Conservation (phyloP, 2,888 invertebrate species). For the Romanomermis culicivorax region DNA sequence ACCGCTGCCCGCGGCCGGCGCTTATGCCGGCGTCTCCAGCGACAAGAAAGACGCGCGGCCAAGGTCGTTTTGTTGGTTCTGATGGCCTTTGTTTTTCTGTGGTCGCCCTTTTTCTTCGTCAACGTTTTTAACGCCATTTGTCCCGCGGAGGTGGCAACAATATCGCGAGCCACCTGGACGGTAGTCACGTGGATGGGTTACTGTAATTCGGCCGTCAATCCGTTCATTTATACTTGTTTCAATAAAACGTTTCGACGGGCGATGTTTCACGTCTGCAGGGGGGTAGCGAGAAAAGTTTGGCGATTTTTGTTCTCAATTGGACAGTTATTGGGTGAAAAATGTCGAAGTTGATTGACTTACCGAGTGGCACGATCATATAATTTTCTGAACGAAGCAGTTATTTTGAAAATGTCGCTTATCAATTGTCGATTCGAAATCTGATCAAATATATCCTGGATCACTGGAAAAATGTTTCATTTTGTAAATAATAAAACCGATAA, state of each 20-base stretch:
- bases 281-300: too few relatives aligned
- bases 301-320: too few relatives aligned
- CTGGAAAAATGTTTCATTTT: too few relatives aligned
- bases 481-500: too few relatives aligned
- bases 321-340: too few relatives aligned
- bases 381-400: too few relatives aligned
- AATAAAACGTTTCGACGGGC: slow-evolving; percentile 9
- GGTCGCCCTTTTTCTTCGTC: slow-evolving; percentile 11
- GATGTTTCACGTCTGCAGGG: slow-evolving; percentile 3
- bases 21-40: not conserved
- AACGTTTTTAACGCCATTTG: slow-evolving; percentile 8
- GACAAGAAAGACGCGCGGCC: slow-evolving; percentile 10
- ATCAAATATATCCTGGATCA: too few relatives aligned
- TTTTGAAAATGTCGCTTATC: too few relatives aligned
- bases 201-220: slow-evolving; percentile 11
- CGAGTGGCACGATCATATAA: too few relatives aligned
- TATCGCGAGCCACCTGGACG: not conserved
- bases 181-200: slow-evolving; percentile 9
- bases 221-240: slow-evolving; percentile 11
- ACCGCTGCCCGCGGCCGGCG: too few relatives aligned
- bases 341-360: too few relatives aligned
- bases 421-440: too few relatives aligned
- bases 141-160: not conserved
- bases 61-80: slow-evolving; percentile 9
- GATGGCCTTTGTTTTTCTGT: slow-evolving; percentile 9